These are phyloP conservation scores for Hyla sarda DNA, from an alignment of 2,113 vertebrate species.

Conservation along the genomic window DNA sequence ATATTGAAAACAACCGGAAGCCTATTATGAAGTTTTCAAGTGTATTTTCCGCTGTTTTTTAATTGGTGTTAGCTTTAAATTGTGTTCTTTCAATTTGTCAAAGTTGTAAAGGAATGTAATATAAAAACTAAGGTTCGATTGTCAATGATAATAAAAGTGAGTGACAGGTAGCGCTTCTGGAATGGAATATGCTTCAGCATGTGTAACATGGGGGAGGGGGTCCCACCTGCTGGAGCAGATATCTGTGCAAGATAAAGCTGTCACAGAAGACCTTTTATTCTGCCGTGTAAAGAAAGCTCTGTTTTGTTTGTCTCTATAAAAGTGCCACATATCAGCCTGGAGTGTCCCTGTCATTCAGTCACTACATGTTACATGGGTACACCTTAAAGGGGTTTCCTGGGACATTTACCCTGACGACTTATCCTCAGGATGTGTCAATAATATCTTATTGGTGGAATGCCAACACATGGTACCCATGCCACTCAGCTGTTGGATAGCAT, in stretches of 20 bases:
- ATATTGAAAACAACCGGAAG: too few relatives aligned
- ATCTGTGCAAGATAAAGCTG: constrained; percentile 10
- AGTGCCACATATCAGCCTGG: background rate
- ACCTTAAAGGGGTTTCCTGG: background rate
- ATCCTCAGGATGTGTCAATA: too few relatives aligned
- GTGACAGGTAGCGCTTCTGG: constrained; percentile 48
- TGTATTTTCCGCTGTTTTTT: too few relatives aligned
- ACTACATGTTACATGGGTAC: background rate
- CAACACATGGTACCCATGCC: too few relatives aligned
- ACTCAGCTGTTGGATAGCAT: too few relatives aligned
- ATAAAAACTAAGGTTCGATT: background rate
- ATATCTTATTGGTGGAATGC: too few relatives aligned
- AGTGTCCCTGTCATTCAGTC: background rate
- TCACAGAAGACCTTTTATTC: constrained; percentile 35
- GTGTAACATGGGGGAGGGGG: constrained; percentile 34
- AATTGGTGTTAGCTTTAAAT: too few relatives aligned
- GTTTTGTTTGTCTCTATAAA: constrained; percentile 26
- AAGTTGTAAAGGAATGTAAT: too few relatives aligned
- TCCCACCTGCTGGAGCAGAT: background rate
- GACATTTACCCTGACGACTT: too few relatives aligned
- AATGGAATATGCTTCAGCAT: constrained; percentile 59
- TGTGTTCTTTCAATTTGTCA: too few relatives aligned
- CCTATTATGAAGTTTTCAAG: too few relatives aligned
- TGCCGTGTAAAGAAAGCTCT: background rate
- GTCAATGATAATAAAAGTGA: constrained; percentile 18